These are phyloP conservation scores for Myotis planiceps DNA, from an alignment of 2,797 vertebrate genomes.

Conservation along the genomic window DNA sequence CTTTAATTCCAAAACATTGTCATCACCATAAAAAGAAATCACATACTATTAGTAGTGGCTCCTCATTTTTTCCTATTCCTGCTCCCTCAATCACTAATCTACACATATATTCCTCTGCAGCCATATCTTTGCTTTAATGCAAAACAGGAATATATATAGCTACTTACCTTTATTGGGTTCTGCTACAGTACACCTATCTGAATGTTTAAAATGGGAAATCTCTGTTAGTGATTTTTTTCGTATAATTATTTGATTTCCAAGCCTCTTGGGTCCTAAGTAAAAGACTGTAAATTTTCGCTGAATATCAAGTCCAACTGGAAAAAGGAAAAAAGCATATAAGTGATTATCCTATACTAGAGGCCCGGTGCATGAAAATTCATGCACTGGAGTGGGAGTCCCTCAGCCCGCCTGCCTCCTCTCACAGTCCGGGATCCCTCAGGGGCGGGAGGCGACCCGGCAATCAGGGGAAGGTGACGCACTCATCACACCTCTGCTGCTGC, in stretches of 20 bases:
- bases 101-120: background rate
- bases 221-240: constrained; percentile 76
- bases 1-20: background rate
- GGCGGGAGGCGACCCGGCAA: no score
- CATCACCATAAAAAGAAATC: background rate
- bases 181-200: constrained; percentile 57
- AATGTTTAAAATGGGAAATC: constrained; percentile 61
- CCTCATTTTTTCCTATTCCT: background rate
- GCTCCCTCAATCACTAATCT: background rate
- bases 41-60: background rate
- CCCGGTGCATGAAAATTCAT: no score
- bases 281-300: constrained; percentile 90
- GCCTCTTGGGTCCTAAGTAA: constrained; percentile 87
- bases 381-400: no score
- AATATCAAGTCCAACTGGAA: constrained; percentile 95
- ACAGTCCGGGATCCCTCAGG: no score
- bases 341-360: background rate
- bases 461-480: no score
- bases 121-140: background rate
- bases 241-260: constrained; percentile 77
- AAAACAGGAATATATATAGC: background rate
- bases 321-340: constrained; percentile 60
- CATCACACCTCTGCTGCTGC: no score
- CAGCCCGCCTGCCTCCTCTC: no score
- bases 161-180: constrained; percentile 82